A percentile compares a stretch with the other conserved stretches of the same genome.
Conservation (phyloP, 2,113 vertebrate species). For the Clarias gariepinus region DNA sequence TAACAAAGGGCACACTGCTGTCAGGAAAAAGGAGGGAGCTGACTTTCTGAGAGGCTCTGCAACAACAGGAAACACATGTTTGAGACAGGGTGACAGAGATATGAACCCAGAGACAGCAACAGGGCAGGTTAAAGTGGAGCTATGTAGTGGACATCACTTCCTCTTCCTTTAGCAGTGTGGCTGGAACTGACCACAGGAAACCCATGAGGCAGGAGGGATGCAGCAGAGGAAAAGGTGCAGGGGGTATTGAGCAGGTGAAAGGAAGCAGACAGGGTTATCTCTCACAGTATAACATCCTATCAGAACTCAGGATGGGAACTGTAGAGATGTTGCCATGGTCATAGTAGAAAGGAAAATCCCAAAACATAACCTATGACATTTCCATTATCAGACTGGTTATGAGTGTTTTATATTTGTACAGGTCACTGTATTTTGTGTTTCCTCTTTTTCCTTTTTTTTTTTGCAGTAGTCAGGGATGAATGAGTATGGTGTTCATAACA, state of each 20-base stretch:
- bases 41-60: slow-evolving; percentile 29
- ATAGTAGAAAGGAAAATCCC: slow-evolving; percentile 33
- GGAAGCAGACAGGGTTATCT: slow-evolving; percentile 48
- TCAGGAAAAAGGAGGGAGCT: slow-evolving; percentile 32
- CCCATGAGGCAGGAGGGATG: neutral
- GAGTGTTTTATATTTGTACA: slow-evolving; percentile 37
- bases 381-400: slow-evolving; percentile 27
- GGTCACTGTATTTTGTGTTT: slow-evolving; percentile 5
- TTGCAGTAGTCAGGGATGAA: neutral
- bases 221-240: slow-evolving; percentile 30
- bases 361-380: slow-evolving; percentile 28
- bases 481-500: neutral
- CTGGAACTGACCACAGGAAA: slow-evolving; percentile 31
- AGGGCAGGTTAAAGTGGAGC: slow-evolving; percentile 24
- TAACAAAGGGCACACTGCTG: slow-evolving; percentile 36
- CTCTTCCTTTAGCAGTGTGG: slow-evolving; percentile 14
- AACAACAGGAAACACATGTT: slow-evolving; percentile 55
- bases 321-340: slow-evolving; percentile 11
- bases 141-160: slow-evolving; percentile 19
- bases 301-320: slow-evolving; percentile 36
- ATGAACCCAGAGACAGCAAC: slow-evolving; percentile 27
- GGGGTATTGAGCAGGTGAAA: slow-evolving; percentile 22
- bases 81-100: slow-evolving; percentile 23
- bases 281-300: slow-evolving; percentile 47
- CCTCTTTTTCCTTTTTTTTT: neutral